Percentiles rank a stretch among this genome's conserved stretches.
These are phyloP conservation scores for Neomicropteryx cornuta DNA, from an alignment of 1,140 invertebrate genomes.

Conservation along the genomic window DNA sequence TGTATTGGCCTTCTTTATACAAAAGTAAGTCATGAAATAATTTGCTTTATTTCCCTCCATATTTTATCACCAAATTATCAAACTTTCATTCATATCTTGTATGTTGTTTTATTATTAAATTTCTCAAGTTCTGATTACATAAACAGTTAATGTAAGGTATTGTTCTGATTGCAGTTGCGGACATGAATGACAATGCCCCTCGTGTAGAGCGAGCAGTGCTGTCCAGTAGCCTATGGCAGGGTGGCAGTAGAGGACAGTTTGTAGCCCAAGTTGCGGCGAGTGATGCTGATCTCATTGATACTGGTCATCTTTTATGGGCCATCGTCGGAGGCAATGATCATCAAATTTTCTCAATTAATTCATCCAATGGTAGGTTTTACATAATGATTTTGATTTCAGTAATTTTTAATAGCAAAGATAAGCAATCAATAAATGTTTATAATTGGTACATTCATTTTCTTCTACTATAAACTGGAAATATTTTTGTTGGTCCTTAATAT, in stretches of 20 bases:
- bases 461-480: too few species aligned
- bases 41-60: too few species aligned
- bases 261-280: conserved; percentile 78
- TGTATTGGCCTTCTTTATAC: too few species aligned
- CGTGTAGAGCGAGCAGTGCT: conserved; percentile 72
- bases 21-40: too few species aligned
- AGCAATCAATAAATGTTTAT: conserved; percentile 3
- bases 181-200: conserved; percentile 82
- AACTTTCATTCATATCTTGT: too few species aligned
- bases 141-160: conserved; percentile 4
- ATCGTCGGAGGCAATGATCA: conserved; percentile 77
- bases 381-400: background rate
- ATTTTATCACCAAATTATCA: too few species aligned
- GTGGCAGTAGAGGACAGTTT: conserved; percentile 81
- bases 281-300: conserved; percentile 75
- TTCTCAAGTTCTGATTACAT: background rate
- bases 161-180: conserved; percentile 51
- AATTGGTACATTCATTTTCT: too few species aligned
- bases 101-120: too few species aligned
- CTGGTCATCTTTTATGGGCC: conserved; percentile 61
- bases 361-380: conserved; percentile 39
- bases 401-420: background rate
- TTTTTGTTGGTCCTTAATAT: too few species aligned
- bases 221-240: too few species aligned
- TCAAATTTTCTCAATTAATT: conserved; percentile 73